Evolutionary conservation across 1,140 invertebrate species (phyloP).

Genomic region (Brachystomella parvula): DNA sequence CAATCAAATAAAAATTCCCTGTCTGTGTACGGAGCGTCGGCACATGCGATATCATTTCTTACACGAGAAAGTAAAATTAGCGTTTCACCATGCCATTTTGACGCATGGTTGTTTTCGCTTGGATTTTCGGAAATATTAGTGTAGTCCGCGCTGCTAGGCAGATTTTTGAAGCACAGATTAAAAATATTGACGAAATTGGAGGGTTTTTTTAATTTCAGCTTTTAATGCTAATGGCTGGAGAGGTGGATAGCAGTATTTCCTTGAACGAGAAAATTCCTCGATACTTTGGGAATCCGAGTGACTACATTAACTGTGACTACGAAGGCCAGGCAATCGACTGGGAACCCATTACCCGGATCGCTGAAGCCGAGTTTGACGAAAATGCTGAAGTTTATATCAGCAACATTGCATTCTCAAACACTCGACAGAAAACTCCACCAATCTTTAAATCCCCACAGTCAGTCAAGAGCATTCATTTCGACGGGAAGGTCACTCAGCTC

Average conservation of each 20-base stretch:
- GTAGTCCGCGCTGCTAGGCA: no score
- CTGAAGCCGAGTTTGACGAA: not conserved
- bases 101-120: no score
- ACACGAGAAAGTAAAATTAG: no score
- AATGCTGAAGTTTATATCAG: not conserved
- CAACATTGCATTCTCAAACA: not conserved
- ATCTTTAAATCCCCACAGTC: not conserved
- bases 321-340: not conserved
- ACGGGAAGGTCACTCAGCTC: not conserved
- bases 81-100: no score
- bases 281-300: not conserved
- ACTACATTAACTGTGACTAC: not conserved
- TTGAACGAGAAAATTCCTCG: not conserved
- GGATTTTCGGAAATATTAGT: no score
- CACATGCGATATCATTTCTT: no score
- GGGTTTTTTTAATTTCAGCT: not conserved
- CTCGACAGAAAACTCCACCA: not conserved
- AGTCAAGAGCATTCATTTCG: not conserved
- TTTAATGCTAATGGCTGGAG: not conserved
- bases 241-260: not conserved
- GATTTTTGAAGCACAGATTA: no score
- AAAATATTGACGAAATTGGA: no score
- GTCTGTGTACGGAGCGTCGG: no score
- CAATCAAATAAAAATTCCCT: no score
- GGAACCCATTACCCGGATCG: not conserved